Percentiles rank a stretch among this genome's conserved stretches.
These are phyloP conservation scores for Cydia strobilella DNA, from an alignment of 1,140 invertebrate species.

Conservation along the genomic window DNA sequence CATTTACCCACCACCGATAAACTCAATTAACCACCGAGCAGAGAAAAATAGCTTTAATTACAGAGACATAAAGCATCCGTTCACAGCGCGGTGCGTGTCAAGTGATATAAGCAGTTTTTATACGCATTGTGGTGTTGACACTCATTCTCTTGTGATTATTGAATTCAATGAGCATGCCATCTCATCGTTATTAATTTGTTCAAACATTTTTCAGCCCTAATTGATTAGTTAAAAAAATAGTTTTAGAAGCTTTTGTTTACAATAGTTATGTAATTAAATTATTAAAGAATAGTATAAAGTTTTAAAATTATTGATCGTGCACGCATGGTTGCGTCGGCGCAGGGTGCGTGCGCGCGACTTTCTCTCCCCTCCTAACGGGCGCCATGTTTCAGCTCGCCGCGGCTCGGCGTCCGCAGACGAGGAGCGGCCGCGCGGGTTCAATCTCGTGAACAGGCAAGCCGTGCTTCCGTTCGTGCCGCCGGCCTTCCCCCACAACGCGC, in stretches of 20 bases:
- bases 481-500: conserved; percentile 87
- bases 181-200: conserved; percentile 13
- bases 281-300: neutral
- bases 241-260: neutral
- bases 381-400: conserved; percentile 66
- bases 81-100: neutral
- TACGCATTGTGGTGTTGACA: conserved; percentile 23
- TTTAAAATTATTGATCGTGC: conserved; percentile 41
- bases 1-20: neutral
- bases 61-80: neutral
- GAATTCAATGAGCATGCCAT: conserved; percentile 19
- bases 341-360: conserved; percentile 60
- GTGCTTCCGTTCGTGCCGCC: conserved; percentile 93
- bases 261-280: neutral
- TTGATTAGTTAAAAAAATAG: neutral
- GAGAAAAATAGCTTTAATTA: neutral
- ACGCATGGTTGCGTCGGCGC: conserved; percentile 39
- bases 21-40: neutral
- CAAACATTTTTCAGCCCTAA: neutral
- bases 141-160: conserved; percentile 10
- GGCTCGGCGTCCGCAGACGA: conserved; percentile 70
- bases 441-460: conserved; percentile 90
- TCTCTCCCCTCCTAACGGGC: conserved; percentile 64
- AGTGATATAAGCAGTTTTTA: conserved; percentile 12
- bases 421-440: conserved; percentile 79